Evolutionary conservation across 1,140 invertebrate species (phyloP), one percentile per base, ranked within the genome.

Genomic region (Drosophila ficusphila): DNA sequence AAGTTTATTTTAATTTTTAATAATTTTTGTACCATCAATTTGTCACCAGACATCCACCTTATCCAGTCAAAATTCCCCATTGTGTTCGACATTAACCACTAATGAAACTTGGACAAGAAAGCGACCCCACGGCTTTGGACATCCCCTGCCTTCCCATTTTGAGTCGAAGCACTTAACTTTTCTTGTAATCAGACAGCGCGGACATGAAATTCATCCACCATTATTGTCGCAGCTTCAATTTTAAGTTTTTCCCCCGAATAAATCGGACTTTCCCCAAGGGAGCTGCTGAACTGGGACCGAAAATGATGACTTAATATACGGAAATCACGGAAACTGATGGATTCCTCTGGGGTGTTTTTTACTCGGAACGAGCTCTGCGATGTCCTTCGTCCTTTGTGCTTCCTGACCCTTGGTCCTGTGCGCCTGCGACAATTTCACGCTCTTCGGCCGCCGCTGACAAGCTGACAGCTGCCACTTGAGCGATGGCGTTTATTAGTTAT

Each of bases 291-390:
- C 16, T 19, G 48, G 48, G 64, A 44, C 57, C 62, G 68, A 76
- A 86, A 88, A 86, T 86, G 81, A 86, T 74, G 82, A 88, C 81
- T 86, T 86, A 86, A 86, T 86, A 77, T 65, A 85, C 49, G 58
- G 31, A 81, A 86, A 88, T 81, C 81, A 65, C 68, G 53, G 67
- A 73, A 85, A 67, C 82, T 86, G 81, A 86, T 82, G 76, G 73
- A 88, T 88, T 88, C 60, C 81, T 86, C 81, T 69, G 67, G 81
- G 81, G 81, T 74, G 73, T 79, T 74, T 74, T 85, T 81, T 77
- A 73, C 49, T 68, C 81, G 67, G 68, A 76, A 85, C 42, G 44
- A 54, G 47, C 65, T 9, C 64, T 38, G 62, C 9, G 46, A 9
- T 14, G 25, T 49, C 33, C 42, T 33, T 39, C 60, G 39, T 29